Base-by-base conservation (phyloP, 1,140 invertebrate genomes). In the Scaptomyza hsui region DNA sequence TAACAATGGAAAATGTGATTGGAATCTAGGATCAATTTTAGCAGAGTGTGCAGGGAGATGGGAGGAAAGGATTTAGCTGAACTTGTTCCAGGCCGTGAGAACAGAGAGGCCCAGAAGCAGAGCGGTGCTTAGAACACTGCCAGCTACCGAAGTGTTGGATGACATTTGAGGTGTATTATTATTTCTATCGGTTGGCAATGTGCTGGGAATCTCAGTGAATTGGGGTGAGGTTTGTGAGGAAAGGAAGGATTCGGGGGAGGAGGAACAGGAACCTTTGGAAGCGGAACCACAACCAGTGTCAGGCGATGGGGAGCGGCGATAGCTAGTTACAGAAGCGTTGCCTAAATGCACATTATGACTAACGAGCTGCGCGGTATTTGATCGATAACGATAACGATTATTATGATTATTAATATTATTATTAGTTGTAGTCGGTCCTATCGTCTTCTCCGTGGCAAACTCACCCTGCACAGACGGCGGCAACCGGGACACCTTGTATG, bases 381-480 rank as follows among this genome's bases (percentile, higher is more conserved):
- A 78, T 59, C 82, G 82, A 68, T 68, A 62, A 71, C 82, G 83
- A 71, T 88, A 89, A 64, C 72, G 70, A 72, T 72, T 60, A 52
- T n/a, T 51, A 37, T 71, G 21, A 35, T 15, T 37, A 29, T 29
- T 29, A 29, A 9, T 29, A 29, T 29, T 29, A 29, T 29, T 51
- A 41, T 24, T 44, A 9, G 44, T 26, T 13, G 44, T 32, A 7
- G 44, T 7, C 29, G 67, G 51, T 45, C 55, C 3, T 12, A 41
- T n/a, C 39, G 56, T 39, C 32, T 48, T 42, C 49, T 21, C 29
- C 26, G 32, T 51, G 75, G 72, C 62, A 48, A 68, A 88, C 81
- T 86, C 81, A 86, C 81, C 82, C 83, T 88, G 81, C 24, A 89
- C 81, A 47, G 86, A 89, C 26, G 86, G 86, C 83, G 83, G 89